A percentile compares a stretch with the other conserved stretches of the same genome.
Evolutionary conservation across 2,888 invertebrate genomes (phyloP).

Genomic region (Masnerella sp.): DNA sequence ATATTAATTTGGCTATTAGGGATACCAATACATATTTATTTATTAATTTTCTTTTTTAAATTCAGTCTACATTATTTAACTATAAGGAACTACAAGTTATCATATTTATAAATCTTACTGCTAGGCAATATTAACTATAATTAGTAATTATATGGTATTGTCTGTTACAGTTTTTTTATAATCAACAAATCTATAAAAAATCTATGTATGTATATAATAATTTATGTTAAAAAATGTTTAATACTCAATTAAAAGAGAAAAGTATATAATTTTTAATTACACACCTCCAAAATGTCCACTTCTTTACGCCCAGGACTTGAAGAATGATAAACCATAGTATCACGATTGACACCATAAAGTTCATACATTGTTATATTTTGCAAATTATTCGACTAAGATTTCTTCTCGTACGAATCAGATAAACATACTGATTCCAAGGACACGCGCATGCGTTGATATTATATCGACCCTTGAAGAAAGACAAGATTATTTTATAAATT

Average conservation of each 20-base stretch:
- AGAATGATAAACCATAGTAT: constrained; percentile 73
- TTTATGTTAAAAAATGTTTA: background rate
- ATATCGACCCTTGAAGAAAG: constrained; percentile 55
- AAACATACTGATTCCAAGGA: background rate
- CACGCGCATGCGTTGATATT: constrained; percentile 49
- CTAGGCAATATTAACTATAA: too few relatives aligned
- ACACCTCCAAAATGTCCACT: constrained; percentile 74
- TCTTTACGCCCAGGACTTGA: constrained; percentile 73
- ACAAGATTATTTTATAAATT: constrained; percentile 40
- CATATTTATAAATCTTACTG: too few relatives aligned
- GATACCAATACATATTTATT: too few relatives aligned
- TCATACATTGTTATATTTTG: constrained; percentile 73
- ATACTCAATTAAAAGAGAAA: background rate
- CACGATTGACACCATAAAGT: constrained; percentile 71
- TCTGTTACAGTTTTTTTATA: too few relatives aligned
- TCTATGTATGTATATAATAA: background rate
- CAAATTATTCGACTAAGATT: constrained; percentile 16
- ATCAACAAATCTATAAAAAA: background rate
- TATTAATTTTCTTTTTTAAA: too few relatives aligned
- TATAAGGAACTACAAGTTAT: too few relatives aligned
- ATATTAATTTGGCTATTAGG: too few relatives aligned
- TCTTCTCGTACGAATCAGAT: constrained; percentile 23
- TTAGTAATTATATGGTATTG: too few relatives aligned
- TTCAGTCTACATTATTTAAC: too few relatives aligned
- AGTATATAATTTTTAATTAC: background rate